Percentiles rank a stretch among this genome's conserved stretches.
These are phyloP conservation scores for Griposia aprilina DNA, from an alignment of 2,888 invertebrate genomes.

Conservation along the genomic window DNA sequence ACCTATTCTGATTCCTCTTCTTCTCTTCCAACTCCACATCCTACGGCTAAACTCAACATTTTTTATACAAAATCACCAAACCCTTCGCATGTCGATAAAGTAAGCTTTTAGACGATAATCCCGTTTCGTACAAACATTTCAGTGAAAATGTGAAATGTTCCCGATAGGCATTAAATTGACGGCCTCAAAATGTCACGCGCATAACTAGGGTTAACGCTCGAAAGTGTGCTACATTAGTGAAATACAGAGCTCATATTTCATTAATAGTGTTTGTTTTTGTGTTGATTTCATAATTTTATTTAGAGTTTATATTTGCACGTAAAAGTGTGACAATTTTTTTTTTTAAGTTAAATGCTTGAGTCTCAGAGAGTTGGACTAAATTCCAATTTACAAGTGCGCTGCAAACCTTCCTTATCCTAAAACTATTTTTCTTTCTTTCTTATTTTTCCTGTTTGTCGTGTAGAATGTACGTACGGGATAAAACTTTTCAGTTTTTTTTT, in stretches of 20 bases:
- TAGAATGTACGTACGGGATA: not conserved
- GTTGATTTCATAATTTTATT: slow-evolving; percentile 8
- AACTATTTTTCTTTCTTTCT: too few relatives aligned
- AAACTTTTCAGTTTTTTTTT: not conserved
- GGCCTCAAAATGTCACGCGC: slow-evolving; percentile 55
- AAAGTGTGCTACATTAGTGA: slow-evolving; percentile 46
- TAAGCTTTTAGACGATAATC: slow-evolving; percentile 45
- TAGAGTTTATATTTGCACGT: not conserved
- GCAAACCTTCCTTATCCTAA: too few relatives aligned
- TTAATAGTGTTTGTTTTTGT: slow-evolving; percentile 40
- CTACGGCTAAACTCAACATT: not conserved
- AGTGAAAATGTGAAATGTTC: slow-evolving; percentile 29
- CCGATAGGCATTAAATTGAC: slow-evolving; percentile 43
- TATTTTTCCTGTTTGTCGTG: not conserved
- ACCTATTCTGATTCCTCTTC: too few relatives aligned
- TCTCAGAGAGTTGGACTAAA: not conserved
- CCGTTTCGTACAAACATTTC: slow-evolving; percentile 37
- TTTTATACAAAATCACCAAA: slow-evolving; percentile 13
- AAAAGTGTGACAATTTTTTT: not conserved
- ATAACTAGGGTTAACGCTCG: slow-evolving; percentile 42
- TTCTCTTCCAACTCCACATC: not conserved
- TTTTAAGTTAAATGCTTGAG: not conserved
- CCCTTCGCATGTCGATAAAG: slow-evolving; percentile 5
- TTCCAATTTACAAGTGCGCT: not conserved
- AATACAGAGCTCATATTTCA: slow-evolving; percentile 45